Evolutionary conservation across 1,140 invertebrate genomes (phyloP).

Genomic region (Ephestia elutella): DNA sequence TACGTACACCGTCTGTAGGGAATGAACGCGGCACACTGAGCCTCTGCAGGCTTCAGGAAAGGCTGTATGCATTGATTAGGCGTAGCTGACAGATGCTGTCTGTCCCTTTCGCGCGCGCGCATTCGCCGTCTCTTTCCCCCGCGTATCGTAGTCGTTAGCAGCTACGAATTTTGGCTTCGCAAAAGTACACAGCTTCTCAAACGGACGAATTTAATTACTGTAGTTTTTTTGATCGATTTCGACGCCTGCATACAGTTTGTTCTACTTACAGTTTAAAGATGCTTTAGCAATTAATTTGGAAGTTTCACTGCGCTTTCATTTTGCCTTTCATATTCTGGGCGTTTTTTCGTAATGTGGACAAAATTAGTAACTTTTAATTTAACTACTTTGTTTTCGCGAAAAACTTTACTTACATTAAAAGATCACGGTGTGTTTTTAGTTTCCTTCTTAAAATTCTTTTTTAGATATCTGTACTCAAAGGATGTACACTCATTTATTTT

Average conservation of each 20-base stretch:
- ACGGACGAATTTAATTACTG: conserved; percentile 29
- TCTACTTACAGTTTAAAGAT: neutral
- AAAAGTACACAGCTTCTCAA: conserved; percentile 45
- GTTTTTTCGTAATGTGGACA: too few species aligned
- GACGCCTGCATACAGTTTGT: neutral
- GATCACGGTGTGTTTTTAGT: too few species aligned
- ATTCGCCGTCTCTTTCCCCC: conserved; percentile 30
- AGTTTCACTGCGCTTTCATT: too few species aligned
- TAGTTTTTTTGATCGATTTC: conserved; percentile 15
- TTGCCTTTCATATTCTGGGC: too few species aligned
- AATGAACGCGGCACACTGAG: conserved; percentile 47
- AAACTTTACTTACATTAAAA: too few species aligned
- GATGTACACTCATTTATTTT: too few species aligned
- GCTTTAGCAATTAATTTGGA: neutral
- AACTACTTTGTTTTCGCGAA: too few species aligned
- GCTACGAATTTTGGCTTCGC: conserved; percentile 58
- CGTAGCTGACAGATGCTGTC: conserved; percentile 37
- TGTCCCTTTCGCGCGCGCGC: conserved; percentile 34
- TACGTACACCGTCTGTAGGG: conserved; percentile 30
- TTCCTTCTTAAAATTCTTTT: too few species aligned
- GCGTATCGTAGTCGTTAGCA: conserved; percentile 33
- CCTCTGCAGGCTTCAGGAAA: conserved; percentile 49
- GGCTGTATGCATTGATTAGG: conserved; percentile 67
- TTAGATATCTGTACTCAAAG: too few species aligned
- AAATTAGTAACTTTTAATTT: too few species aligned